Evolutionary conservation across 2,888 invertebrate species (phyloP).

Genomic region (Idaea dimidiata): DNA sequence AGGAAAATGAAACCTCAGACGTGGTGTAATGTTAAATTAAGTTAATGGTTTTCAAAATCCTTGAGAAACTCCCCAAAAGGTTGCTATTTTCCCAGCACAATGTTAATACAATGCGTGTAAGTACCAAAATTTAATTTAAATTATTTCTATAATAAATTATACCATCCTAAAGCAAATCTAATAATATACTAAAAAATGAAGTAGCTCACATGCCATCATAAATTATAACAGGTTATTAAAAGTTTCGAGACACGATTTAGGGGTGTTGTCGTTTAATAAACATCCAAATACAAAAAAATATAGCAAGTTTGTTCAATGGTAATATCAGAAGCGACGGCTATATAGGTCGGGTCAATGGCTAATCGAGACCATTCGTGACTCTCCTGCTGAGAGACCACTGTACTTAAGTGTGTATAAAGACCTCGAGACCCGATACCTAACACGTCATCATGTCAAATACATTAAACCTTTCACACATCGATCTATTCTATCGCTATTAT

Average conservation of each 20-base stretch:
- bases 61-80: too few species aligned
- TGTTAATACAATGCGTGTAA: not conserved
- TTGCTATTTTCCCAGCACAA: not conserved
- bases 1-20: too few species aligned
- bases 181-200: not conserved
- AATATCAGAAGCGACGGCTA: conserved; percentile 57
- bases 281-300: conserved; percentile 42
- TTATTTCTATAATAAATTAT: not conserved
- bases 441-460: conserved; percentile 19
- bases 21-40: too few species aligned
- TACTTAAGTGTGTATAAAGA: conserved; percentile 27
- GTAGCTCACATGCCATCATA: not conserved
- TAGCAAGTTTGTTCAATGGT: conserved; percentile 55
- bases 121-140: not conserved
- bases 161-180: not conserved
- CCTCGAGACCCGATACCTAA: conserved; percentile 16
- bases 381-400: conserved; percentile 42
- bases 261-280: conserved; percentile 37
- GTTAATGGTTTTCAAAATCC: too few species aligned
- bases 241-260: conserved; percentile 42
- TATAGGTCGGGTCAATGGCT: conserved; percentile 68
- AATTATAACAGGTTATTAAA: conserved; percentile 17
- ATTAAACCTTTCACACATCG: conserved; percentile 10
- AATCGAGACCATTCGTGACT: conserved; percentile 58
- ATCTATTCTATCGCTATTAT: conserved; percentile 5